phyloP scores from a whole-genome alignment of 2,888 invertebrate species.

The Coremacera marginata region DNA sequence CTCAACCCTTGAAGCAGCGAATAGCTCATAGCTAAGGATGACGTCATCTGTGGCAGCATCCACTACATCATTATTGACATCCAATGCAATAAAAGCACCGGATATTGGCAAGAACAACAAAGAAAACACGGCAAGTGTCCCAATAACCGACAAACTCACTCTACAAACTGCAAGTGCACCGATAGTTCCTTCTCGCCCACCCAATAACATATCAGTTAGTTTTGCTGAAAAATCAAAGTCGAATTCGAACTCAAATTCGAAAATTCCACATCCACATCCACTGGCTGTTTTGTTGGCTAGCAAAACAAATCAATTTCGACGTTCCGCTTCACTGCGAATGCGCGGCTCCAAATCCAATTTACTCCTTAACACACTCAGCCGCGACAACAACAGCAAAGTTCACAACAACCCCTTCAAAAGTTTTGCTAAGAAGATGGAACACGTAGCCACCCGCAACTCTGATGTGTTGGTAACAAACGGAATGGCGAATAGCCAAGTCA shows the following conservation, averaged over 20 bases:
- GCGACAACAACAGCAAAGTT: slow-evolving; percentile 39
- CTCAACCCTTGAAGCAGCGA: background rate
- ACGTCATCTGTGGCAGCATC: slow-evolving; percentile 47
- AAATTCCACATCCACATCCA: slow-evolving; percentile 53
- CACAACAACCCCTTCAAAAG: slow-evolving; percentile 11
- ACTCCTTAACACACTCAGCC: slow-evolving; percentile 54
- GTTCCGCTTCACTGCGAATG: slow-evolving; percentile 78
- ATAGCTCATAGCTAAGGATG: slow-evolving; percentile 28
- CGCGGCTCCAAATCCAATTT: slow-evolving; percentile 72
- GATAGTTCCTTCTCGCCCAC: slow-evolving; percentile 43
- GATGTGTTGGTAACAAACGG: slow-evolving; percentile 50
- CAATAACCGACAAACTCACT: slow-evolving; percentile 19
- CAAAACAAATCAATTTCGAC: slow-evolving; percentile 70
- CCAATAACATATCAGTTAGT: slow-evolving; percentile 31
- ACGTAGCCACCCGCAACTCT: slow-evolving; percentile 43
- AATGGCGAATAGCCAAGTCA: slow-evolving; percentile 30
- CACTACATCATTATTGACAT: slow-evolving; percentile 32
- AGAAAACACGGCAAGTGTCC: slow-evolving; percentile 21
- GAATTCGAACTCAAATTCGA: slow-evolving; percentile 56
- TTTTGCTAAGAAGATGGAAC: slow-evolving; percentile 1
- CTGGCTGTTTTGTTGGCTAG: slow-evolving; percentile 48
- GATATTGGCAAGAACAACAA: slow-evolving; percentile 23
- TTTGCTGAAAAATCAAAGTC: slow-evolving; percentile 10
- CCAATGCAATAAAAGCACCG: slow-evolving; percentile 35
- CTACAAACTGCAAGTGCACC: background rate